Conservation (phyloP, 2,797 vertebrate species). For the Siniperca scherzeri region DNA sequence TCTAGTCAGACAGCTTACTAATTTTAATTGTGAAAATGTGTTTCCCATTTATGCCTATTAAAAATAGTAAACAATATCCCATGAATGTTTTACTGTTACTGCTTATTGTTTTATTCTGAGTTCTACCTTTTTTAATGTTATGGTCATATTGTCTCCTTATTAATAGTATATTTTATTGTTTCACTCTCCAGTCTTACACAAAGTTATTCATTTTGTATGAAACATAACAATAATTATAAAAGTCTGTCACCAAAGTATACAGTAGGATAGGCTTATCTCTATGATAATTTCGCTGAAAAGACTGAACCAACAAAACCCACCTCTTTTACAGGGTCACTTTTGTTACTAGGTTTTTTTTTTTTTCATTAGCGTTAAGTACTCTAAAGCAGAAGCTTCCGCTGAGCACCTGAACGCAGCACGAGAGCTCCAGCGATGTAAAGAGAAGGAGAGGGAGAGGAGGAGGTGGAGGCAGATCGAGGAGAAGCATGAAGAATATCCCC, state of each 20-base stretch:
- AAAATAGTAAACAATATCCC: too few species aligned
- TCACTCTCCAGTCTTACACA: neutral
- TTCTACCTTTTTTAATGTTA: too few species aligned
- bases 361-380: neutral
- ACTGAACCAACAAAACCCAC: neutral
- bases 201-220: neutral
- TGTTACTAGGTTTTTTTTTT: neutral
- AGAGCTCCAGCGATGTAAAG: constrained; percentile 30
- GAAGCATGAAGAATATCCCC: constrained; percentile 64
- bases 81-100: too few species aligned
- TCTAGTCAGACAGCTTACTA: neutral
- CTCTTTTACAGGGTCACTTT: neutral
- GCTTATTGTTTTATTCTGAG: neutral
- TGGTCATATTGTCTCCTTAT: neutral
- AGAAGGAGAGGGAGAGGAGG: constrained; percentile 30
- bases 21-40: neutral
- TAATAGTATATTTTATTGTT: neutral
- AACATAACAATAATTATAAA: neutral
- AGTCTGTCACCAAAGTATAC: neutral
- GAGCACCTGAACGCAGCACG: constrained; percentile 68
- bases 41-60: neutral
- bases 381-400: constrained; percentile 6
- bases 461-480: constrained; percentile 53
- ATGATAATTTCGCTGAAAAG: neutral
- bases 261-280: too few species aligned